These are phyloP conservation scores for Malurus alboscapulatus DNA, from an alignment of 2,113 vertebrate genomes.

Conservation along the genomic window DNA sequence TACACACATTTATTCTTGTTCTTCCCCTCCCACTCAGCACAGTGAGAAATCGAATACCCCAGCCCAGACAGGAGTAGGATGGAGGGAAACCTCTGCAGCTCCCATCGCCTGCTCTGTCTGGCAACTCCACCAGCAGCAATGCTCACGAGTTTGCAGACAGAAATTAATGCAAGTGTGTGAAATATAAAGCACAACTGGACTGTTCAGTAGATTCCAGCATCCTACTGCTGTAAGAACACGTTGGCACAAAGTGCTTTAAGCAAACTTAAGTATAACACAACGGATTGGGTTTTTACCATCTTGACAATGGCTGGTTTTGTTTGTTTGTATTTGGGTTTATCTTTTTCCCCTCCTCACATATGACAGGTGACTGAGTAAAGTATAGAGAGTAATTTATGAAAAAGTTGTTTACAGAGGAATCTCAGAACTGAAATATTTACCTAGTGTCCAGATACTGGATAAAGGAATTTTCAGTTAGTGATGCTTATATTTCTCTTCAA, in stretches of 20 bases:
- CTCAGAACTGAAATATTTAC: not conserved
- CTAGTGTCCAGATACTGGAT: not conserved
- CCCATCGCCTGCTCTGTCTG: not conserved
- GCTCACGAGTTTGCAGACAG: not conserved
- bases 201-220: not conserved
- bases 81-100: not conserved
- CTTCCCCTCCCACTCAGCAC: not conserved
- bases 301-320: accelerated
- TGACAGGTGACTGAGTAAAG: not conserved
- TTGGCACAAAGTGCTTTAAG: not conserved
- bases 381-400: not conserved
- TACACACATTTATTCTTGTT: not conserved
- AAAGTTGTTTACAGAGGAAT: not conserved
- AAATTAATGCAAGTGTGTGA: not conserved
- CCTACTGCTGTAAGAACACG: not conserved
- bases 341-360: accelerated
- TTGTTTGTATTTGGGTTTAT: not conserved
- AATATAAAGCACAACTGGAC: not conserved
- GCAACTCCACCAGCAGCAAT: not conserved
- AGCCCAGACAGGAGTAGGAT: not conserved
- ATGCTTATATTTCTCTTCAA: not conserved
- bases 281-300: accelerated
- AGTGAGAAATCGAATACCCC: not conserved
- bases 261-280: not conserved
- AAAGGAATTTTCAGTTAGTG: not conserved